Base-by-base conservation (phyloP, 2,888 invertebrate species). In the Escarpia spicata region DNA sequence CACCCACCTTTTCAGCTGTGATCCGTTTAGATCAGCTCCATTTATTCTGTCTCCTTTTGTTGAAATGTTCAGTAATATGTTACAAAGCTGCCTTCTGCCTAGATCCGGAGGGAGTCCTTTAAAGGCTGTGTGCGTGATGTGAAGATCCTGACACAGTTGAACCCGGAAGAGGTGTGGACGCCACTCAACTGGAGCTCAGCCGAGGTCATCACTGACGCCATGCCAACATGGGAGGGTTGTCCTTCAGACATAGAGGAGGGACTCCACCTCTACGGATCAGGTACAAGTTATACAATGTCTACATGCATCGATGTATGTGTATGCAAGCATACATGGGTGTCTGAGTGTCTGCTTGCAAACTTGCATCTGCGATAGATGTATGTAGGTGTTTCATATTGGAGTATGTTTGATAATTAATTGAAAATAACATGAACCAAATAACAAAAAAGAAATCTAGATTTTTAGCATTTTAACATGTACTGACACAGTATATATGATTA, bases 191-290 rank as follows among this genome's bases (percentile, higher is more conserved):
- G 96, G 95, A 94, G 94, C 60, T 93, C 94, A 15, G 95, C 95
- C 1, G 93, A 95, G 43, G 94, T 94, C 90, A 94, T 95, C 93
- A 95, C 95, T 91, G 93, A 95, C n/a, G 95, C 95, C 37, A 95
- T 95, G 92, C 95, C 96, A 44, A 95, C 95, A 93, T 96, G 96
- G 96, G 95, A 96, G 93, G 96, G 96, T 12, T 96, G 96, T 94
- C 96, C 96, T 3, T 94, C 94, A 19, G 95, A 96, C 92, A 93
- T 96, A 31, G 95, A 45, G 44, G 9, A 45, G 58, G 91, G 91
- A 92, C 45, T 91, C 93, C 44, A 91, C 94, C 92, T 94, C 90
- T 91, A 91, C n/a, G 75, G 52, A 37, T 91, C 75, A 92, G 75
- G 52, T 91, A 3, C 26, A 26, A 26, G 75, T 75, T n/a, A 26